phyloP scores from a whole-genome alignment of 2,888 invertebrate genomes.

The Fragum fragum region DNA sequence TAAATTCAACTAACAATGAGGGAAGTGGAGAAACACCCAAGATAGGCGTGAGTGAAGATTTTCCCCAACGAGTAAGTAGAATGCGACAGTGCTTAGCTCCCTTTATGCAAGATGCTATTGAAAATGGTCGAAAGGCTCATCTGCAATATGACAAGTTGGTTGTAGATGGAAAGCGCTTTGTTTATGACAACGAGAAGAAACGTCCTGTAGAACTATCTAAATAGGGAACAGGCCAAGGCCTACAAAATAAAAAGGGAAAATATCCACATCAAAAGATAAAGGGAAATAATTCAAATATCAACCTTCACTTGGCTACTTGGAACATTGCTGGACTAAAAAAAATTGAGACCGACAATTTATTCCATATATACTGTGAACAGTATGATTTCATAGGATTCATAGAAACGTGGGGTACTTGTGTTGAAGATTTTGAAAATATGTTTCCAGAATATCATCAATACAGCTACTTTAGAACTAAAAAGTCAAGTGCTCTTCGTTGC shows the following conservation, averaged over 20 bases:
- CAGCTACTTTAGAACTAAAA: conserved; percentile 6
- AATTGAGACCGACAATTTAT: neutral
- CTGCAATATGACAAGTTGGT: conserved; percentile 18
- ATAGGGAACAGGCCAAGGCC: conserved; percentile 20
- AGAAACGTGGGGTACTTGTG: conserved; percentile 25
- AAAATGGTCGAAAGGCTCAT: neutral
- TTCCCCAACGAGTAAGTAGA: too few species aligned
- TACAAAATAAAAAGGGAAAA: neutral
- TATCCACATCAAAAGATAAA: neutral
- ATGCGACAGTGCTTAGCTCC: too few species aligned
- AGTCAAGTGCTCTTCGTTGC: neutral
- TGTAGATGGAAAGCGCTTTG: conserved; percentile 6
- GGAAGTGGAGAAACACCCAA: too few species aligned
- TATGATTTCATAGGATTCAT: conserved; percentile 14
- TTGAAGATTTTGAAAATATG: conserved; percentile 12
- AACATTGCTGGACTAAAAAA: conserved; percentile 18
- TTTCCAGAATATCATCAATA: conserved; percentile 4
- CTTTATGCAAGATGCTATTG: neutral
- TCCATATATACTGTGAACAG: neutral
- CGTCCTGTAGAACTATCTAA: neutral
- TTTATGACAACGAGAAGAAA: neutral
- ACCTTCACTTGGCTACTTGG: neutral
- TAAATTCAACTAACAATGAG: too few species aligned
- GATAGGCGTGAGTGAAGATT: too few species aligned
- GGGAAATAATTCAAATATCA: neutral